phyloP scores from a whole-genome alignment of 1,140 invertebrate genomes.

The Drosophila tropicalis region DNA sequence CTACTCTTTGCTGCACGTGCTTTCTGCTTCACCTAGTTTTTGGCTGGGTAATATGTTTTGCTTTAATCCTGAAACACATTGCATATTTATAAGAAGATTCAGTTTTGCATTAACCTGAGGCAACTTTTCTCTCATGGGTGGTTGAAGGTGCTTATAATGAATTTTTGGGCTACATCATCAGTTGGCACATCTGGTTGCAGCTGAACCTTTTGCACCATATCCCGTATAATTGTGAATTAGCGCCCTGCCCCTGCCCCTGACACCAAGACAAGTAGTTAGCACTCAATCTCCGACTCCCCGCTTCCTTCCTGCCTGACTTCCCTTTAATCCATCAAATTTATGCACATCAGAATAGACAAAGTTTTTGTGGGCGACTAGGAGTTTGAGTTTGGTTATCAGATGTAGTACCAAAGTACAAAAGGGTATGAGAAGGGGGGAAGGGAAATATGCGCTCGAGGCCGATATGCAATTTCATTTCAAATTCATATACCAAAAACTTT shows the following conservation, averaged over 20 bases:
- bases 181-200: not conserved
- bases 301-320: not conserved
- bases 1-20: not conserved
- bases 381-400: not conserved
- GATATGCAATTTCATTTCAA: conserved; percentile 63
- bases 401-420: too few relatives aligned
- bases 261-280: conserved; percentile 7
- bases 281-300: not conserved
- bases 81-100: conserved; percentile 4
- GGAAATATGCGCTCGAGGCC: conserved; percentile 45
- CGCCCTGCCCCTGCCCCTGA: not conserved
- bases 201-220: conserved; percentile 16
- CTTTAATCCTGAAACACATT: conserved; percentile 1
- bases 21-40: conserved; percentile 1
- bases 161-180: conserved; percentile 9
- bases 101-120: conserved; percentile 6
- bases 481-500: conserved; percentile 62
- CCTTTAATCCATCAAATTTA: conserved; percentile 18
- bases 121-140: conserved; percentile 6
- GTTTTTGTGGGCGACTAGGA: conserved; percentile 32
- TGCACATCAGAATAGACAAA: conserved; percentile 42
- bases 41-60: not conserved
- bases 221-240: conserved; percentile 55
- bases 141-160: not conserved
- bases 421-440: not conserved